These are phyloP conservation scores for Pyrrhura leucotis DNA, from an alignment of 2,797 vertebrate species.

Conservation along the genomic window DNA sequence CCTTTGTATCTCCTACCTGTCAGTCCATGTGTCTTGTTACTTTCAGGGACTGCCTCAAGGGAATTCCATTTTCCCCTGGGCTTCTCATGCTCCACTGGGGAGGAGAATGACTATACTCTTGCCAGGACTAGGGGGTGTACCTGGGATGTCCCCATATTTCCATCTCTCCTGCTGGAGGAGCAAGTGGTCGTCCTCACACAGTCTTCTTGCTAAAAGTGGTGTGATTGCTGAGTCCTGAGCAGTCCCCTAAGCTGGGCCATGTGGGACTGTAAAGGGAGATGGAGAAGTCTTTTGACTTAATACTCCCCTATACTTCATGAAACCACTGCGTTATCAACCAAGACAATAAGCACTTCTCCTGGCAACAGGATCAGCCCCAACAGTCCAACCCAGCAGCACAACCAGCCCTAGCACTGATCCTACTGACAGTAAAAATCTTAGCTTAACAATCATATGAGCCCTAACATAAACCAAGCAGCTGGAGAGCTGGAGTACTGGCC, in stretches of 20 bases:
- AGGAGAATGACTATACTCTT: background rate
- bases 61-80: background rate
- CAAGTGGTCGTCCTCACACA: fast-evolving
- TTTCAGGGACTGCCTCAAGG: background rate
- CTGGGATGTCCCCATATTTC: background rate
- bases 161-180: background rate
- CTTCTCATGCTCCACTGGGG: background rate
- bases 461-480: background rate
- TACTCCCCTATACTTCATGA: background rate
- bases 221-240: background rate
- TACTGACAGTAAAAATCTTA: background rate
- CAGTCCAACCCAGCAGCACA: background rate
- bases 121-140: background rate
- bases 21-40: background rate
- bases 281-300: background rate
- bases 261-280: background rate
- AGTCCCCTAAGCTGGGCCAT: too few species aligned
- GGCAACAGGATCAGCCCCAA: background rate
- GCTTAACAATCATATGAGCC: constrained; percentile 27
- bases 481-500: background rate
- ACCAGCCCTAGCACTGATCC: background rate
- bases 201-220: background rate
- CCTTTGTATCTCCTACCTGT: background rate
- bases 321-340: background rate
- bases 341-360: background rate